Conservation (phyloP, 2,113 vertebrate genomes). For the Scomber japonicus region DNA sequence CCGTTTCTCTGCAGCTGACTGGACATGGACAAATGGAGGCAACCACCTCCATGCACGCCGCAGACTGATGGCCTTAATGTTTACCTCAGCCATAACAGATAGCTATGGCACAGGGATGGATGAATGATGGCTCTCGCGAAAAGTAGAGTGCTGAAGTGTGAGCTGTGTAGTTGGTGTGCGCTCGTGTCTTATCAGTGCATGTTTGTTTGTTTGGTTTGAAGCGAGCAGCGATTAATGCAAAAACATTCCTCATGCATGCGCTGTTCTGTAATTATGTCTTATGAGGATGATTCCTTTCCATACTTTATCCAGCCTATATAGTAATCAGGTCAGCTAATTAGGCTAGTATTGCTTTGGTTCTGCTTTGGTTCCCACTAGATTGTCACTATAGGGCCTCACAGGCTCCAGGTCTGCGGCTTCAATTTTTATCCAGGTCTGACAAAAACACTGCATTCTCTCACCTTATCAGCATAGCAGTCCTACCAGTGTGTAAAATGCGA, state of each 20-base stretch:
- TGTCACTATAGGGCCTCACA: slow-evolving; percentile 68
- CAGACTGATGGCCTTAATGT: slow-evolving; percentile 82
- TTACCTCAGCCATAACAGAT: slow-evolving; percentile 78
- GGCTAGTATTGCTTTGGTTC: slow-evolving; percentile 77
- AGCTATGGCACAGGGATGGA: slow-evolving; percentile 50
- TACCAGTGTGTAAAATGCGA: background rate
- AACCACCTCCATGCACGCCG: slow-evolving; percentile 54
- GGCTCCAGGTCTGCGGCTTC: slow-evolving; percentile 50
- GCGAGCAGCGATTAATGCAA: background rate
- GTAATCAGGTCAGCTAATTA: slow-evolving; percentile 83
- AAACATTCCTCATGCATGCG: slow-evolving; percentile 17
- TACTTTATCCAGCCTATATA: slow-evolving; percentile 68
- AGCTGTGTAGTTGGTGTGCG: background rate
- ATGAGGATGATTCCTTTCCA: slow-evolving; percentile 51
- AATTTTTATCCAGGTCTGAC: slow-evolving; percentile 36
- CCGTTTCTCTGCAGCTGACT: slow-evolving; percentile 75
- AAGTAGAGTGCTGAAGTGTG: slow-evolving; percentile 18
- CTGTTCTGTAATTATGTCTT: slow-evolving; percentile 40
- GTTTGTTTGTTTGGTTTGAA: background rate
- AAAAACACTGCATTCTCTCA: slow-evolving; percentile 27
- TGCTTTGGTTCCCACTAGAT: slow-evolving; percentile 75
- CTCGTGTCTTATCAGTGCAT: background rate
- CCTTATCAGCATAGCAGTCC: slow-evolving; percentile 34
- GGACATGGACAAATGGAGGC: slow-evolving; percentile 81
- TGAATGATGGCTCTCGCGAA: slow-evolving; percentile 61